Evolutionary conservation across 2,888 invertebrate genomes (phyloP).

Genomic region (Dryococelus australis): DNA sequence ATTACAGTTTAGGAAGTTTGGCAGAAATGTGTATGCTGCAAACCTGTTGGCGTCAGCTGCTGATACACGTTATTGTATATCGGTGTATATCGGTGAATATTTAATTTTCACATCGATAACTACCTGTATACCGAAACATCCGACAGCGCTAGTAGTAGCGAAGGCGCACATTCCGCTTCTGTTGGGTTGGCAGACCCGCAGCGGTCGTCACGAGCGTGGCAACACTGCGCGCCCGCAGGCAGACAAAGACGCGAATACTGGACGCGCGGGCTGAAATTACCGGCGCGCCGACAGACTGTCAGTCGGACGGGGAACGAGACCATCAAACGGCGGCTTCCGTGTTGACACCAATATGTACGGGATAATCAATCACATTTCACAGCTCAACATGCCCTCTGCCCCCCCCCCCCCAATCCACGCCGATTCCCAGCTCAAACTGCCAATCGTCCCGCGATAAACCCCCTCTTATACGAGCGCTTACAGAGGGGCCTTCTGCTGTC

Average conservation of each 20-base stretch:
- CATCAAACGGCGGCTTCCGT: neutral
- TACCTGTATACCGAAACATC: no score
- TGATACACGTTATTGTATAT: no score
- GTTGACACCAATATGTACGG: neutral
- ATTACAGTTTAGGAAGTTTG: no score
- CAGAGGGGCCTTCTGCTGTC: neutral
- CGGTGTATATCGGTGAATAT: no score
- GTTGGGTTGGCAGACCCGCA: no score
- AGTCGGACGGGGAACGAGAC: neutral
- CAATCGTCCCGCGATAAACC: neutral
- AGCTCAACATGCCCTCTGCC: neutral
- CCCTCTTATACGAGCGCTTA: no score
- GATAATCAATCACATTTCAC: slow-evolving; percentile 6
- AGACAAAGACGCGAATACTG: neutral
- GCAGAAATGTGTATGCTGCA: no score
- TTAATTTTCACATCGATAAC: no score
- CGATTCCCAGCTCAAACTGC: neutral
- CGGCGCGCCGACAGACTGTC: neutral
- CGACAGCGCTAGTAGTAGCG: no score
- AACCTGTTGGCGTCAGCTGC: no score
- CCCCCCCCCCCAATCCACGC: neutral
- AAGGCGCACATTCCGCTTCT: no score
- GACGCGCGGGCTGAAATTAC: neutral
- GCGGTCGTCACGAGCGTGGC: no score
- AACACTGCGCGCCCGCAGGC: neutral